A percentile compares a stretch with the other conserved stretches of the same genome.
Conservation (phyloP, 2,113 vertebrate genomes). For the Puffinus mauretanicus region DNA sequence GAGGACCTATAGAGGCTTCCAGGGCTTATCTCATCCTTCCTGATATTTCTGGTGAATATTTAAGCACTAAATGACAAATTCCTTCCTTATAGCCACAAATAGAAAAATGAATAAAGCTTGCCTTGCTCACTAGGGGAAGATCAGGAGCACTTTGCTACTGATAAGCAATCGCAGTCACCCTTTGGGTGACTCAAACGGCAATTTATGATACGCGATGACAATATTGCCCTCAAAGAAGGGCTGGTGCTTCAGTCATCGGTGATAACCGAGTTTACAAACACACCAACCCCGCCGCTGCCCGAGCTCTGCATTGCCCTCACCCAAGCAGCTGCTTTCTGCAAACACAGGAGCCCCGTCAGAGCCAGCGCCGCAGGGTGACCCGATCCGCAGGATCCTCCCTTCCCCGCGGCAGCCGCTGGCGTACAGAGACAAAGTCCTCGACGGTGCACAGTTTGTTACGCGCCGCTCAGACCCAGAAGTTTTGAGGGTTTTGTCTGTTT, state of each 20-base stretch:
- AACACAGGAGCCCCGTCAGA: background rate
- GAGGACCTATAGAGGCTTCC: background rate
- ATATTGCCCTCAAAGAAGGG: background rate
- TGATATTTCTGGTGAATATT: conserved; percentile 10
- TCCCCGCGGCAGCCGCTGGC: fast-evolving
- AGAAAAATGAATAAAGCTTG: background rate
- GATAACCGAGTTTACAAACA: background rate
- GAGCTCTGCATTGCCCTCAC: background rate
- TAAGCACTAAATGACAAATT: background rate
- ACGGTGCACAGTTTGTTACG: fast-evolving
- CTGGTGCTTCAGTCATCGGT: fast-evolving
- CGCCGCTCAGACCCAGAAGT: background rate
- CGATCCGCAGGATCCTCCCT: background rate
- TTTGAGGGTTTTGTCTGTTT: background rate
- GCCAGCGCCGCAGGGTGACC: background rate
- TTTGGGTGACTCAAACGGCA: background rate
- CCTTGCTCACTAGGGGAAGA: background rate
- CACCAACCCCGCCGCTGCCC: background rate
- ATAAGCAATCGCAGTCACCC: background rate
- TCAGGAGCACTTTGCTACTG: background rate
- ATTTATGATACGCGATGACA: background rate
- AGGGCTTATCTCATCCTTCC: background rate
- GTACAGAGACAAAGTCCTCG: fast-evolving
- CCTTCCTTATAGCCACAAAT: background rate
- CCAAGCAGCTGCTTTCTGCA: background rate